Evolutionary conservation across 2,113 vertebrate species (phyloP), one percentile per base, ranked within the genome.

Genomic region (Hippolais icterina): DNA sequence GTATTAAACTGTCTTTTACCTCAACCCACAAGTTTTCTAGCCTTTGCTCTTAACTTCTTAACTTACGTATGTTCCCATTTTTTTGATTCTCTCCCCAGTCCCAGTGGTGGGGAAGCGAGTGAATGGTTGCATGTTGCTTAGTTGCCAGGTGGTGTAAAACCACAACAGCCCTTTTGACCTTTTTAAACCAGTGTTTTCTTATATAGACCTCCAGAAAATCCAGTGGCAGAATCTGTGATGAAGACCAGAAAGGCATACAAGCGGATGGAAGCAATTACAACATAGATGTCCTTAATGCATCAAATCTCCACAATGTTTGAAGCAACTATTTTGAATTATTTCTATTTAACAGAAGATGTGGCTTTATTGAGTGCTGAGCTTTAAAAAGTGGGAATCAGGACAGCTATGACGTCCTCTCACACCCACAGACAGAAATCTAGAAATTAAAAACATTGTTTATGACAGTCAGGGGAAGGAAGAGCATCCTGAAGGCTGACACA

Each of bases 31-130:
- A 57, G 10, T 59, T 46, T 52, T 66, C 31, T 65, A 42, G 27
- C 37, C 49, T 52, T 74, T 59, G n/a, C 19, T 89, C 44, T 63
- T 87, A 60, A 28, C 39, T 61, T 81, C 37, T 44, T n/a, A 74
- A 74, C 5, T 5, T 28, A 11, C 0, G 0, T 7, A 33, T n/a
- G 12, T 74, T 74, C 18, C 25, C 12, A 10, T 22, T 57, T 56
- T 52, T 24, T 10, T 7, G 10, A 29, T 39, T 66, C 19, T 89
- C 52, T 74, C 23, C 33, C 25, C 23, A 44, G 12, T n/a, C 39
- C 22, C 16, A 5, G 13, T 37, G 27, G 22, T 20, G 42, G 1
- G 2, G 39, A 17, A 65, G 11, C 0, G 0, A 57, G 44, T 11
- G 44, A 65, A 44, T 50, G 37, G 22, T 56, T 88, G 15, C 9